Conservation (phyloP, 2,797 vertebrate species). For the Myiotriccus ornatus region DNA sequence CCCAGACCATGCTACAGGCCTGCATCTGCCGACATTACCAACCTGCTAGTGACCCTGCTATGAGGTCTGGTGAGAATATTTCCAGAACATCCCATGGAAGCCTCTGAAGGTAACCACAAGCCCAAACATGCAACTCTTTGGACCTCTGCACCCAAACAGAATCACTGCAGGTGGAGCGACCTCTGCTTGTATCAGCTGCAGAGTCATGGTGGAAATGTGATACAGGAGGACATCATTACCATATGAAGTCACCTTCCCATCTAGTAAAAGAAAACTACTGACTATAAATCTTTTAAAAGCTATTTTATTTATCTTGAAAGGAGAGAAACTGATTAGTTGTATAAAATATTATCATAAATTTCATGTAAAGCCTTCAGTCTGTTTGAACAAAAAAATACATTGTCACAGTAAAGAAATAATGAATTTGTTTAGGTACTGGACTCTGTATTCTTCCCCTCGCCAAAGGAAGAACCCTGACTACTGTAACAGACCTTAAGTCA, state of each 20-base stretch:
- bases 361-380: conserved; percentile 66
- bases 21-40: fast-evolving
- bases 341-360: conserved; percentile 69
- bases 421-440: background rate
- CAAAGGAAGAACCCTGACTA: background rate
- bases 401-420: conserved; percentile 37
- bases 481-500: background rate
- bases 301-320: conserved; percentile 77
- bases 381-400: conserved; percentile 30
- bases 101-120: background rate
- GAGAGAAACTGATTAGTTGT: conserved; percentile 63
- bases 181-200: background rate
- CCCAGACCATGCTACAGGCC: fast-evolving
- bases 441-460: background rate
- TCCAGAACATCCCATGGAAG: background rate
- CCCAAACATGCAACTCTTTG: too few relatives aligned
- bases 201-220: background rate
- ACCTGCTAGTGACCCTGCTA: background rate
- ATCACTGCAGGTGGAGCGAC: background rate
- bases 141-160: background rate
- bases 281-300: conserved; percentile 50
- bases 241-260: background rate
- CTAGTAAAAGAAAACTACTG: background rate
- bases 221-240: background rate
- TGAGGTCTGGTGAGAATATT: background rate